Base-by-base conservation (phyloP, 2,113 vertebrate genomes). In the Pardalotus punctatus region DNA sequence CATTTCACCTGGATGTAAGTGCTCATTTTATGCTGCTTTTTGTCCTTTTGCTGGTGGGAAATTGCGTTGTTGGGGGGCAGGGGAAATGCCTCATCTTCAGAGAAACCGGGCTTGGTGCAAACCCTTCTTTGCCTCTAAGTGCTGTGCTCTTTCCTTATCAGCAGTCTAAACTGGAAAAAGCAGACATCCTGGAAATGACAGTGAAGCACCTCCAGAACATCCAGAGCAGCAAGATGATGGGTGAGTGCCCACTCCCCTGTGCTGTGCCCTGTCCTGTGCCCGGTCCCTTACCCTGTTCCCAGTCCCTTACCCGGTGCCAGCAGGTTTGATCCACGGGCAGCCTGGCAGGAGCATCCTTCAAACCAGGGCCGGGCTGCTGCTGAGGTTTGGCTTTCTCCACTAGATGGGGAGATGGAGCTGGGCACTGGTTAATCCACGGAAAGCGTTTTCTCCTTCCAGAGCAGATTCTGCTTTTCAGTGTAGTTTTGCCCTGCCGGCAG, bases 151-250 rank as follows among this genome's bases (percentile, higher is more conserved):
- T 69, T 72, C 91, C 82, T 47, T 27, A 50, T 89, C 96, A 99
- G 99, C 99, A 99, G 96, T 99, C 99, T 70, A 99, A 99, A 74
- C 96, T 99, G 53, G 99, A 99, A 85, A 99, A 99, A 73, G 99
- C 99, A 9, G 99, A 99, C 81, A 99, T 99, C 80, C 98, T 99
- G 7, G 99, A 99, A 94, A 99, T 99, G 99, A 99, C 99, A 3
- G 99, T 99, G 80, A 99, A 98, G 93, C 99, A 99, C 89, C 98
- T 99, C 64, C 98, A 99, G 95, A 99, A 99, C 93, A 98, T 99
- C 94, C 98, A 99, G 96, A 98, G 90, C 90, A 98, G 77, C 80
- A 98, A 97, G 95, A 78, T 97, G 60, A 96, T 97, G 81, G 98
- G 99, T 99, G 94, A 99, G 98, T 87, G 29, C 27, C 64, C 6